These are phyloP conservation scores for Catalaphyllia jardinei DNA, from an alignment of 64 coral and sea anemone genomes.

Conservation along the genomic window DNA sequence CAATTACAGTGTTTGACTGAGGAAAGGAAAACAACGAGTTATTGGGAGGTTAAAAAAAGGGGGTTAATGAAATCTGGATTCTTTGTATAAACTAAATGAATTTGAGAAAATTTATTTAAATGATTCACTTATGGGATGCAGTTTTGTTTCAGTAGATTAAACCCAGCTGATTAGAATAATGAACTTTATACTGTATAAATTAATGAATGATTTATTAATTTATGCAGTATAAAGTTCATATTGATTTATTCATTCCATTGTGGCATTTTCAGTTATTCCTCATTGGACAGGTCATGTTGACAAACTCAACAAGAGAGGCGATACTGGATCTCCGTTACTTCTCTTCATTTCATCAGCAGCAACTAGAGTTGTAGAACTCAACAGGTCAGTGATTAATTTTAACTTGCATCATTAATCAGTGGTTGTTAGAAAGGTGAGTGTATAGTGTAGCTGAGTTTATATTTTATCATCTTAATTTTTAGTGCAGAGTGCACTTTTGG, in stretches of 20 bases:
- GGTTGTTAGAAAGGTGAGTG: not conserved
- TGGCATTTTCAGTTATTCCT: constrained; percentile 69
- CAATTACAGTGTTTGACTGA: too few relatives aligned
- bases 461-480: too few relatives aligned
- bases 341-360: constrained; percentile 87
- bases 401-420: not conserved
- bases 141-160: not conserved
- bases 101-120: too few relatives aligned
- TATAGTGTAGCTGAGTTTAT: not conserved
- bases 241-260: not conserved
- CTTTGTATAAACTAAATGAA: too few relatives aligned
- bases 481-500: too few relatives aligned
- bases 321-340: constrained; percentile 68
- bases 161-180: too few relatives aligned
- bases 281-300: constrained; percentile 73
- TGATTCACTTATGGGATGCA: not conserved
- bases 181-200: too few relatives aligned
- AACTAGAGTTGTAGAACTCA: constrained; percentile 67
- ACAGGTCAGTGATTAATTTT: constrained; percentile 56
- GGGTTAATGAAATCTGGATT: too few relatives aligned
- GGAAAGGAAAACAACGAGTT: too few relatives aligned
- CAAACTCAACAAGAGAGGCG: constrained; percentile 68
- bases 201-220: too few relatives aligned
- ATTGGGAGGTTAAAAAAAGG: too few relatives aligned
- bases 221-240: too few relatives aligned